These are phyloP conservation scores for Orchestia grillus DNA, from an alignment of 1,140 invertebrate species.

Conservation along the genomic window DNA sequence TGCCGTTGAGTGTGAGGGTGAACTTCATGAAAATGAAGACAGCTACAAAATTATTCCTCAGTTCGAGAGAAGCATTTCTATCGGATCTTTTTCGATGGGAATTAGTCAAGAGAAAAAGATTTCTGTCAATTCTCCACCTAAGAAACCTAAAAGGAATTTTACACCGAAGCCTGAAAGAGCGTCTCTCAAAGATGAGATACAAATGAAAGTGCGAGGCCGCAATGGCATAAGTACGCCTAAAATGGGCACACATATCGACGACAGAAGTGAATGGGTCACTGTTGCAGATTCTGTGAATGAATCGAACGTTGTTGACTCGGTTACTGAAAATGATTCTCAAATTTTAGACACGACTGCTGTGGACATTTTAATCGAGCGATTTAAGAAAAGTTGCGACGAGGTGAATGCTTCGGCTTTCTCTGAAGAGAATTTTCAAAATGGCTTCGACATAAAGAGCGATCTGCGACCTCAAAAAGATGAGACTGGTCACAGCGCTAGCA, in stretches of 20 bases:
- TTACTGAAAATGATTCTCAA: neutral
- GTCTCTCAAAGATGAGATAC: neutral
- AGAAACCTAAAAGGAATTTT: neutral
- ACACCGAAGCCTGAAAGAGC: neutral
- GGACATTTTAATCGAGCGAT: constrained; percentile 30
- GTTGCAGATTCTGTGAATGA: constrained; percentile 2
- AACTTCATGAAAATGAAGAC: neutral
- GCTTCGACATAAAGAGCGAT: neutral
- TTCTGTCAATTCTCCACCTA: neutral
- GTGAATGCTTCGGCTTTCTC: constrained; percentile 1
- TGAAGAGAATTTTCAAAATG: neutral
- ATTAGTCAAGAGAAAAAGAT: neutral
- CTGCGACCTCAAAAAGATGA: neutral
- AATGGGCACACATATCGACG: neutral
- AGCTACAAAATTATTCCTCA: neutral
- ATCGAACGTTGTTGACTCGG: neutral
- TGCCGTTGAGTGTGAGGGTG: neutral
- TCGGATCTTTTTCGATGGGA: neutral
- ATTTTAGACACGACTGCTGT: neutral
- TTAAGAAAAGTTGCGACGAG: constrained; percentile 39
- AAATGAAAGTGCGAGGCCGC: neutral
- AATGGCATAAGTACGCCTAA: neutral
- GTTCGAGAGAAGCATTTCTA: neutral
- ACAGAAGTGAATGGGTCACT: neutral
- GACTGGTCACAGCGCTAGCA: neutral